A percentile compares a stretch with the other conserved stretches of the same genome.
These are phyloP conservation scores for Myripristis murdjan DNA, from an alignment of 2,797 vertebrate genomes.

Conservation along the genomic window DNA sequence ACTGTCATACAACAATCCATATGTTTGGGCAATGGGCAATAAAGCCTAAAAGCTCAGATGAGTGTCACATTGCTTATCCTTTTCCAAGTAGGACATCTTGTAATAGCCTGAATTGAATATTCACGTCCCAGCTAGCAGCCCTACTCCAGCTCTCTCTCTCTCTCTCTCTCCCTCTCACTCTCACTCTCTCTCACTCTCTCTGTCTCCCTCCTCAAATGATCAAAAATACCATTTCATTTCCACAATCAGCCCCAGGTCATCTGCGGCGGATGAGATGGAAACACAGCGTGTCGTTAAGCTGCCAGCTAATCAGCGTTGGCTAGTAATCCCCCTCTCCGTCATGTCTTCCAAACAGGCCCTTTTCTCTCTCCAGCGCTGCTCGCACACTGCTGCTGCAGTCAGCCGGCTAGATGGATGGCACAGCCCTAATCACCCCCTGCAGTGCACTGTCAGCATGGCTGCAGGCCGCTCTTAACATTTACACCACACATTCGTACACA, in stretches of 20 bases:
- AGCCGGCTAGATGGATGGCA: constrained; percentile 71
- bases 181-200: constrained; percentile 46
- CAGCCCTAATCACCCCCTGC: constrained; percentile 78
- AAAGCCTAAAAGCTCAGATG: not conserved
- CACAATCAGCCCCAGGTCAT: constrained; percentile 77
- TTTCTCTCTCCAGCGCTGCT: constrained; percentile 25
- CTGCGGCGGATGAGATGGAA: constrained; percentile 74
- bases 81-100: constrained; percentile 71
- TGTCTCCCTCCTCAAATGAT: constrained; percentile 66
- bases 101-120: constrained; percentile 74
- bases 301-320: constrained; percentile 79
- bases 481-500: constrained; percentile 53
- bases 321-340: constrained; percentile 64
- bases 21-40: too few relatives aligned
- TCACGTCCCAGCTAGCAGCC: constrained; percentile 58
- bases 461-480: constrained; percentile 80
- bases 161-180: constrained; percentile 46
- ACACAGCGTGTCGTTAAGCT: constrained; percentile 80
- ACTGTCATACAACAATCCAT: too few relatives aligned
- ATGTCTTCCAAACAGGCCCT: constrained; percentile 55
- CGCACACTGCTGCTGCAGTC: constrained; percentile 33
- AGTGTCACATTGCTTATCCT: constrained; percentile 51
- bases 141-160: constrained; percentile 43
- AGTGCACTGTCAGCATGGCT: constrained; percentile 78
- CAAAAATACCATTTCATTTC: constrained; percentile 75